Percentiles rank a stretch among this genome's conserved stretches.
These are phyloP conservation scores for Pangasius mekongensis DNA, from an alignment of 2,797 vertebrate genomes.

Conservation along the genomic window DNA sequence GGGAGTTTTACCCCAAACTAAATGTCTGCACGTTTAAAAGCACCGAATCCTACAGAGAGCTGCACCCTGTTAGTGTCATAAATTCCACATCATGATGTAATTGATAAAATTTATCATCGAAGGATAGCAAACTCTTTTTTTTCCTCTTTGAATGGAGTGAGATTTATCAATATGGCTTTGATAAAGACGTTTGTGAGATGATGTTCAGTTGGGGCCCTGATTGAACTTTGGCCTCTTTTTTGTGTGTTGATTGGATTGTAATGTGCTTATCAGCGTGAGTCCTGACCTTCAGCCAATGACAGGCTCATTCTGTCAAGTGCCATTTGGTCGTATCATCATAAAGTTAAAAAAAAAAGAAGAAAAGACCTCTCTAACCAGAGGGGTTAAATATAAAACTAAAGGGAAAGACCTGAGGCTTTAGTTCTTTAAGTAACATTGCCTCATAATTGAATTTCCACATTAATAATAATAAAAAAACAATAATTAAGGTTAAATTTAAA, in stretches of 20 bases:
- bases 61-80: slow-evolving; percentile 4
- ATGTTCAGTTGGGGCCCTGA: background rate
- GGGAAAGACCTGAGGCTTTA: background rate
- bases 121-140: background rate
- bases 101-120: slow-evolving; percentile 15
- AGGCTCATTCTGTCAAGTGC: background rate
- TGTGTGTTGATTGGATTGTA: slow-evolving; percentile 20
- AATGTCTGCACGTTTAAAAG: background rate
- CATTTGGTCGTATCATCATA: slow-evolving; percentile 1
- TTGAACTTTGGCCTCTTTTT: slow-evolving; percentile 30
- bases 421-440: background rate
- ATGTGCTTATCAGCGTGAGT: slow-evolving; percentile 16
- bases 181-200: slow-evolving; percentile 28
- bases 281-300: slow-evolving; percentile 35
- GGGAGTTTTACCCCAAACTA: background rate
- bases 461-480: background rate
- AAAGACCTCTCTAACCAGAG: background rate
- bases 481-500: background rate
- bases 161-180: slow-evolving; percentile 31
- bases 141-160: background rate
- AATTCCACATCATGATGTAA: slow-evolving; percentile 14
- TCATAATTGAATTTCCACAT: background rate
- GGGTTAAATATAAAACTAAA: background rate
- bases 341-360: background rate
- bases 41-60: background rate